Evolutionary conservation across 2,113 vertebrate species (phyloP).

Genomic region (Anguilla rostrata): DNA sequence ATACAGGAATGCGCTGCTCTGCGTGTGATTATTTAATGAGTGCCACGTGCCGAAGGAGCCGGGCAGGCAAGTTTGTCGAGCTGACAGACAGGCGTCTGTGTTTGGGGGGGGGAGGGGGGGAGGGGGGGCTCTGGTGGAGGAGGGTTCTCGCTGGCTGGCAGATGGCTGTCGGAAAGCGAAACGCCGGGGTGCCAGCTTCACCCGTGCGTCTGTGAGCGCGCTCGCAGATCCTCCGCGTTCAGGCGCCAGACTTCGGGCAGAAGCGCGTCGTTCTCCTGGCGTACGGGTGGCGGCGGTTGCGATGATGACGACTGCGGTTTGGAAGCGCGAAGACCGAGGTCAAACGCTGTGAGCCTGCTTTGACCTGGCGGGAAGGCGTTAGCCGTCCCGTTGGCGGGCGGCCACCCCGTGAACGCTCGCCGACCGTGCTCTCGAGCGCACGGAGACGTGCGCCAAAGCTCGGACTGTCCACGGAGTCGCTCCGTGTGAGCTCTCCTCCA

Average conservation of each 20-base stretch:
- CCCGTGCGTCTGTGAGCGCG: background rate
- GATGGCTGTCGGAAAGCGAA: background rate
- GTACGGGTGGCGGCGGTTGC: background rate
- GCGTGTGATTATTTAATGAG: background rate
- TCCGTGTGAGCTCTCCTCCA: background rate
- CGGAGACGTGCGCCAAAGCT: background rate
- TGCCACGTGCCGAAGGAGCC: background rate
- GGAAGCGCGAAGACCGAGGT: background rate
- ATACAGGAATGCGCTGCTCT: background rate
- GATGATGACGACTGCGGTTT: background rate
- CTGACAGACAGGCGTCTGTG: background rate
- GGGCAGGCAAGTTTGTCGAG: background rate
- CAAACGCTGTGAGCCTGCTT: background rate
- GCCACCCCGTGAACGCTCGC: background rate
- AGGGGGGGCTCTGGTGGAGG: background rate
- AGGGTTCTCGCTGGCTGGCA: background rate
- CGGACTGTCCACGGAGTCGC: background rate
- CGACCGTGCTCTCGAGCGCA: background rate
- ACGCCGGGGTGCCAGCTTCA: background rate
- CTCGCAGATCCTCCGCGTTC: background rate
- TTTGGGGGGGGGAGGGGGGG: background rate
- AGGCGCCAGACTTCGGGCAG: background rate
- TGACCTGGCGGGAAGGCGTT: background rate
- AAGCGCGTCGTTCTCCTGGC: background rate
- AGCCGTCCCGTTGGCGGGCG: background rate